phyloP scores from a whole-genome alignment of 1,140 invertebrate species.

The Apis mellifera region Amel_HAv3.1 CM009938.2:6954001-6954500 shows the following conservation, averaged over 20 bases:
- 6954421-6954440: slow-evolving; percentile 15
- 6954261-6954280: too few species aligned
- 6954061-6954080: slow-evolving; percentile 65
- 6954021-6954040: slow-evolving; percentile 37
- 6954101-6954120: slow-evolving; percentile 57
- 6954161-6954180: background rate
- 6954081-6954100: slow-evolving; percentile 67
- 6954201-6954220: too few species aligned
- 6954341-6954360: background rate
- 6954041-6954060: slow-evolving; percentile 61
- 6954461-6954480: slow-evolving; percentile 12
- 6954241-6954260: too few species aligned
- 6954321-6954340: background rate
- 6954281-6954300: background rate
- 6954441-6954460: slow-evolving; percentile 30
- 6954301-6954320: background rate
- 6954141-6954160: slow-evolving; percentile 35
- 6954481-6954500: slow-evolving; percentile 17
- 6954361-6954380: slow-evolving; percentile 14
- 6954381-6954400: slow-evolving; percentile 23
- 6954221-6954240: too few species aligned
- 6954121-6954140: slow-evolving; percentile 57
- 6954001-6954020: background rate
- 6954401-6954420: slow-evolving; percentile 31
- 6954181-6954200: background rate